Conservation (phyloP, 2,888 invertebrate genomes). For the Prosapia bicincta region DNA sequence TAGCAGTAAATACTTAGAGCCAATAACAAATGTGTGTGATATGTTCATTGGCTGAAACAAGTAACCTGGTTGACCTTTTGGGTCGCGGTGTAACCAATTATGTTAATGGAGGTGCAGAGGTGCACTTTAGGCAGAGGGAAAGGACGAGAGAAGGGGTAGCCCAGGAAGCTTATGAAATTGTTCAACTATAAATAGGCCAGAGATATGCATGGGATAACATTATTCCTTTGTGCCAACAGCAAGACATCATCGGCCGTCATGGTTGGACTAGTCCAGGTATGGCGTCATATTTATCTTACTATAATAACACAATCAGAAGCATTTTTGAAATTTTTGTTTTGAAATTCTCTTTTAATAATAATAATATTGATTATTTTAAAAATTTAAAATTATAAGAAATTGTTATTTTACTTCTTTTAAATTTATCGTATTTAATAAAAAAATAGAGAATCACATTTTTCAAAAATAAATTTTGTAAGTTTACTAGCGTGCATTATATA, state of each 20-base stretch:
- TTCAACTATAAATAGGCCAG: constrained; percentile 24
- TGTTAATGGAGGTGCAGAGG: constrained; percentile 3
- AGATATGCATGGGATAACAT: background rate
- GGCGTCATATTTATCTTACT: no score
- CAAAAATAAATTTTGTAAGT: no score
- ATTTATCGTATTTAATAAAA: no score
- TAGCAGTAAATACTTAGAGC: background rate
- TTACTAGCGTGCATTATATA: no score
- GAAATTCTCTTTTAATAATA: no score
- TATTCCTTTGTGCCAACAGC: background rate
- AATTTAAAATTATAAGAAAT: no score
- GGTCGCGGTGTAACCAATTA: background rate
- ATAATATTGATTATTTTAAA: no score
- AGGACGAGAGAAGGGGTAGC: constrained; percentile 14
- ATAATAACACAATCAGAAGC: no score
- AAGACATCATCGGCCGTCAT: constrained; percentile 8
- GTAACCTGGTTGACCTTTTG: background rate
- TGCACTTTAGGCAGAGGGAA: constrained; percentile 15
- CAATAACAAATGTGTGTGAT: background rate
- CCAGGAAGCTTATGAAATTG: constrained; percentile 24
- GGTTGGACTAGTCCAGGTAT: constrained; percentile 22
- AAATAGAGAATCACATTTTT: no score
- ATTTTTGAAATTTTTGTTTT: no score
- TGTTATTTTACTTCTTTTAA: no score
- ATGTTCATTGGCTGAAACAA: background rate